Evolutionary conservation across 2,797 vertebrate species (phyloP).

Genomic region (Notolabrus celidotus): DNA sequence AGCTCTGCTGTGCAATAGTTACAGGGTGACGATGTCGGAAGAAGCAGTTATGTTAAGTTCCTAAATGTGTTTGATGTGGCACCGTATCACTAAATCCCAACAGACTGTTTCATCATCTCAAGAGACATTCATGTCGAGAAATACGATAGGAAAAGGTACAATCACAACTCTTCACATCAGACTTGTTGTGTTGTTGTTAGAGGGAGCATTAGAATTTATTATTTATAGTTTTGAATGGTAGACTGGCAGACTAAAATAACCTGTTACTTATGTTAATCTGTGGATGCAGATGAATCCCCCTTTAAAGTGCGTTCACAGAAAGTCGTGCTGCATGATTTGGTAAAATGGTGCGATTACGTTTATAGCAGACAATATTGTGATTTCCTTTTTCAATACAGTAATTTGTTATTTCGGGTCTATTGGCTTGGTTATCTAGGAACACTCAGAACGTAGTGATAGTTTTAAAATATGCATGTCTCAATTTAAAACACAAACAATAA

Average conservation of each 20-base stretch:
- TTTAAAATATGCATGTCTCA: too few species aligned
- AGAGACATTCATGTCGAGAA: conserved; percentile 7
- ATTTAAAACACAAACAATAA: too few species aligned
- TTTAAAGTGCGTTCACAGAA: too few species aligned
- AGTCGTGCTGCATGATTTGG: too few species aligned
- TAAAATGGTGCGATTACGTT: too few species aligned
- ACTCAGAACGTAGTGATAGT: too few species aligned
- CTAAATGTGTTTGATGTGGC: conserved; percentile 1
- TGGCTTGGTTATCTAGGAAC: too few species aligned
- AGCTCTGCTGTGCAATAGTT: conserved; percentile 32
- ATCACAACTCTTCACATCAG: neutral
- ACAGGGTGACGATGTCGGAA: conserved; percentile 37
- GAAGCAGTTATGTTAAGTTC: conserved; percentile 12
- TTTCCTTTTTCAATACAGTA: too few species aligned
- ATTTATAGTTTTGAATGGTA: neutral
- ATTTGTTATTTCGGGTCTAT: too few species aligned
- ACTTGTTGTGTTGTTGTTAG: neutral
- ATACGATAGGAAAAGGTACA: conserved; percentile 3
- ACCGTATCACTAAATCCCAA: conserved; percentile 19
- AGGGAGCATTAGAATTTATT: neutral
- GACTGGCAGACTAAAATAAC: neutral
- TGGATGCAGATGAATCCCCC: too few species aligned
- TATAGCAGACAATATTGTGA: too few species aligned
- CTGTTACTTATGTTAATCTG: too few species aligned
- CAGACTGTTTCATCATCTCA: neutral